Evolutionary conservation across 1,140 invertebrate species (phyloP).

Genomic region (Rhizoglyphus robini): DNA sequence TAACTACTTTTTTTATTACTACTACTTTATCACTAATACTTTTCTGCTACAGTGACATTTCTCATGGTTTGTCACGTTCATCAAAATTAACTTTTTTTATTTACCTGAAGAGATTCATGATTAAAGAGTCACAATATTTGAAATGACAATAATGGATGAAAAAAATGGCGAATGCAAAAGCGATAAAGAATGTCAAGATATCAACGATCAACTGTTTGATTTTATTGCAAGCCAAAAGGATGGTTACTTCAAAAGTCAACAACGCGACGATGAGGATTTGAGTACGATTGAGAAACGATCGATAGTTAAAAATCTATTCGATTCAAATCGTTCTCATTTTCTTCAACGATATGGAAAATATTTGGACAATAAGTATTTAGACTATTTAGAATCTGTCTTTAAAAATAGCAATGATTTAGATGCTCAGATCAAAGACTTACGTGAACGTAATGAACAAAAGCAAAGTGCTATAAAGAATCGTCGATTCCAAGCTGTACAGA

Average conservation of each 20-base stretch:
- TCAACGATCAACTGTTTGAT: slow-evolving; percentile 28
- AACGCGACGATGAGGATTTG: slow-evolving; percentile 57
- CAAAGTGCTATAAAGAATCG: slow-evolving; percentile 49
- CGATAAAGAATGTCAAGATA: no score
- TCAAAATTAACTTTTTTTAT: no score
- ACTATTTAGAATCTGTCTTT: slow-evolving; percentile 34
- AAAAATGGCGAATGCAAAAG: no score
- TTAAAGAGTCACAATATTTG: background rate
- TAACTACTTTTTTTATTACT: no score
- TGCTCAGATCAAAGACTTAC: slow-evolving; percentile 44
- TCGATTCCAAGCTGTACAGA: slow-evolving; percentile 62
- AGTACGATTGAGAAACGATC: slow-evolving; percentile 48
- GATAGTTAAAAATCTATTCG: slow-evolving; percentile 50
- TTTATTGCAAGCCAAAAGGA: slow-evolving; percentile 28
- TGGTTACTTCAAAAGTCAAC: slow-evolving; percentile 56
- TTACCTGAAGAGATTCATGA: no score
- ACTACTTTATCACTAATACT: no score
- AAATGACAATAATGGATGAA: background rate
- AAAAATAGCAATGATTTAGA: slow-evolving; percentile 40
- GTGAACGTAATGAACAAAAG: slow-evolving; percentile 30
- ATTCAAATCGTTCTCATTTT: slow-evolving; percentile 50
- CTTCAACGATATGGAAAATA: slow-evolving; percentile 58
- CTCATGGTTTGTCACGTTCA: no score
- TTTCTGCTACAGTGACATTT: no score
- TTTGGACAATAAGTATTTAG: slow-evolving; percentile 49